These are phyloP conservation scores for Agapostemon virescens DNA, from an alignment of 2,888 invertebrate species.

Conservation along the genomic window DNA sequence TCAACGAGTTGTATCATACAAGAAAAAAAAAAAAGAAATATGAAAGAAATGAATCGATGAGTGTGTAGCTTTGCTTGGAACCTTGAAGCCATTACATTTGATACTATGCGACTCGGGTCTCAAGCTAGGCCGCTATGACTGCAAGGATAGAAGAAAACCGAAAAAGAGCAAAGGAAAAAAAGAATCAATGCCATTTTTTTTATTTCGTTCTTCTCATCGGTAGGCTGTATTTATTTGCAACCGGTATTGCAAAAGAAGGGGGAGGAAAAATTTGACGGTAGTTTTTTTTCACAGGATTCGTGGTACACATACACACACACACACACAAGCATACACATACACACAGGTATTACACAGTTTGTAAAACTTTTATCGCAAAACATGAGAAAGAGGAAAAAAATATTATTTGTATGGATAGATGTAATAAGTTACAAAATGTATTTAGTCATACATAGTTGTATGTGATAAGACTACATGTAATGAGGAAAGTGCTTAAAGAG, in stretches of 20 bases:
- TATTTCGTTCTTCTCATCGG: constrained; percentile 41
- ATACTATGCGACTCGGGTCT: constrained; percentile 70
- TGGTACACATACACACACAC: constrained; percentile 11
- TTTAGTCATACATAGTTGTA: constrained; percentile 61
- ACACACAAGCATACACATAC: background rate
- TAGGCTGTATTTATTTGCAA: constrained; percentile 69
- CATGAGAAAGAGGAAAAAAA: constrained; percentile 19
- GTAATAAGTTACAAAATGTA: constrained; percentile 61
- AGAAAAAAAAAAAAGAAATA: constrained; percentile 8
- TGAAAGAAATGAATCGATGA: constrained; percentile 29
- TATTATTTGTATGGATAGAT: constrained; percentile 53
- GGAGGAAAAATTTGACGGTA: constrained; percentile 28
- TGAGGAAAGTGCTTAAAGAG: constrained; percentile 55
- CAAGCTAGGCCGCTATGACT: constrained; percentile 63
- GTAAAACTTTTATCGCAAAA: constrained; percentile 46
- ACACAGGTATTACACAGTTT: constrained; percentile 22
- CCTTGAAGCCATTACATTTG: constrained; percentile 69
- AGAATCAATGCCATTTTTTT: constrained; percentile 52
- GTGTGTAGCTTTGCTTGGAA: constrained; percentile 62
- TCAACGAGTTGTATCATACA: constrained; percentile 55
- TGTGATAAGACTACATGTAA: constrained; percentile 57
- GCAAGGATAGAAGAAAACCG: constrained; percentile 40
- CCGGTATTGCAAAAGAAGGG: constrained; percentile 51
- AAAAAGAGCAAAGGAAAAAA: constrained; percentile 24
- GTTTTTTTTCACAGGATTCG: constrained; percentile 41